Evolutionary conservation across 2,797 vertebrate genomes (phyloP), one percentile per base, ranked within the genome.

Genomic region (Acrossocheilus fasciatus): DNA sequence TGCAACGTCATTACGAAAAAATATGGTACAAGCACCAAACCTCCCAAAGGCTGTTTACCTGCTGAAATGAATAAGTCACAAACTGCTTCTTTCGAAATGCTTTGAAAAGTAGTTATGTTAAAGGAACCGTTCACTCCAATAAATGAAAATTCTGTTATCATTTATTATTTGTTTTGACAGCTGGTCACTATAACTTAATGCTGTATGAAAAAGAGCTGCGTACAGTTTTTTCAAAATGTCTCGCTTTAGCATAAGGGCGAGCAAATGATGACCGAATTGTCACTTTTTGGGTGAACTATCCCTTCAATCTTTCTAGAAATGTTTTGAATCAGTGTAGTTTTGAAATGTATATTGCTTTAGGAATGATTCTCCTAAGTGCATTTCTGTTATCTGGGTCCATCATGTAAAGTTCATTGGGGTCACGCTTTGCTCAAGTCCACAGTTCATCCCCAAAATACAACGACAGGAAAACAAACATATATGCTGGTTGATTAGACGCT

Each of bases 41-140:
- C 43, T 66, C 26, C n/a, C 4, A 20, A 76, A 41, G 64, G 15
- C 26, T 57, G 43, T 39, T 79, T 18, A 64, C 39, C 41, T 47
- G n/a, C 64, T 68, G 87, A 93, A 93, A 93, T 70, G 86, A 15
- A 85, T 54, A 47, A 89, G 64, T 45, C 73, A 72, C 2, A 52
- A 87, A 83, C 89, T 87, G 88, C 83, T 62, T 89, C 88, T 57
- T 66, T 75, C 69, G 26, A 94, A 91, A 90, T 90, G 91, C 17
- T 89, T 80, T 39, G 74, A 89, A 88, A 34, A 0, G 18, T 41
- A 86, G 47, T 54, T 15, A 75, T 85, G 52, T 77, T 69, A 76
- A 86, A 69, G 85, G 11, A 79, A 86, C 20, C 36, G 77, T 34
- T 64, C 57, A 64, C n/a, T 64, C 14, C 11, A 57, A n/a, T 50